Evolutionary conservation across 2,888 invertebrate genomes (phyloP).

Genomic region (Drepana falcataria): DNA sequence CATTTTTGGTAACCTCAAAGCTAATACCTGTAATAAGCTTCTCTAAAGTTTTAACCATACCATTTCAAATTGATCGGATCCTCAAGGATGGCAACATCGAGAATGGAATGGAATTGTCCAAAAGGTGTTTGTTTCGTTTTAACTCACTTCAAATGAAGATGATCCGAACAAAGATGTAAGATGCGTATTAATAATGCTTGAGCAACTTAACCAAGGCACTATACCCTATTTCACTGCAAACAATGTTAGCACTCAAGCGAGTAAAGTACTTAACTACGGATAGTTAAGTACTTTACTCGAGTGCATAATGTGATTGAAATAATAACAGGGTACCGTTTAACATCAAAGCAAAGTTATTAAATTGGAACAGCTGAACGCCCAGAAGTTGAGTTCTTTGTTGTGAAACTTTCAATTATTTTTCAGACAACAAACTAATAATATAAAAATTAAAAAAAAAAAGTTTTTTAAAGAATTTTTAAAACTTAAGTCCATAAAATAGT

Average conservation of each 20-base stretch:
- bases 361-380: slow-evolving; percentile 17
- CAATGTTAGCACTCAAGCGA: background rate
- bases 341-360: slow-evolving; percentile 30
- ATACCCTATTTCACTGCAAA: background rate
- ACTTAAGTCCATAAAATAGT: too few species aligned
- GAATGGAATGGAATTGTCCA: too few species aligned
- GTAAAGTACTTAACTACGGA: slow-evolving; percentile 16
- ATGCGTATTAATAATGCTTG: background rate
- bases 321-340: slow-evolving; percentile 30
- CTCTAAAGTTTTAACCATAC: too few species aligned
- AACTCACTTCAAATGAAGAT: too few species aligned
- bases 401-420: background rate
- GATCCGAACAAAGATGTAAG: background rate
- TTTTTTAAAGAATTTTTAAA: too few species aligned
- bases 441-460: too few species aligned
- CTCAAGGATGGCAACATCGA: too few species aligned
- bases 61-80: too few species aligned
- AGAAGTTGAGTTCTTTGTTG: background rate
- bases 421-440: too few species aligned
- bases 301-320: slow-evolving; percentile 35
- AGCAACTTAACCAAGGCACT: background rate
- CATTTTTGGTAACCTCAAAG: too few species aligned
- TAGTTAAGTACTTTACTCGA: slow-evolving; percentile 35
- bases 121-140: too few species aligned
- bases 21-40: too few species aligned